These are phyloP conservation scores for Julus scanicus DNA, from an alignment of 2,888 invertebrate species.

Conservation along the genomic window DNA sequence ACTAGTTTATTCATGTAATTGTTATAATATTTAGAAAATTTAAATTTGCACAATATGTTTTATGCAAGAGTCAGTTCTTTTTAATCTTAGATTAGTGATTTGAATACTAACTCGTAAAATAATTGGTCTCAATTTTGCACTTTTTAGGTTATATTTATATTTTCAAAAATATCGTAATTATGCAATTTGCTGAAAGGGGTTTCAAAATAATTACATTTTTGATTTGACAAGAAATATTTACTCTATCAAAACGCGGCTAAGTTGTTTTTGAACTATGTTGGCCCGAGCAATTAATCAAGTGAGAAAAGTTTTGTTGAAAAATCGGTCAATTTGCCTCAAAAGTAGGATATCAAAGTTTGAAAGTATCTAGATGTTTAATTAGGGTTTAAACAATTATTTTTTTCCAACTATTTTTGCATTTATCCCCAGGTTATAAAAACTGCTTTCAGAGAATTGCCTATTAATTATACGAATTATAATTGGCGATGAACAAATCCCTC, in stretches of 20 bases:
- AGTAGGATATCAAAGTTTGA: too few species aligned
- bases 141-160: not conserved
- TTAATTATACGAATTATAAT: slow-evolving; percentile 26
- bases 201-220: not conserved
- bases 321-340: slow-evolving; percentile 11
- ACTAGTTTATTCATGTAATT: too few species aligned
- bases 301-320: not conserved
- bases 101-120: not conserved
- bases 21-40: too few species aligned
- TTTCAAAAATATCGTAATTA: not conserved
- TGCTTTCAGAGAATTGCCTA: not conserved
- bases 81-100: not conserved
- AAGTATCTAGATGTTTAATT: not conserved
- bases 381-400: slow-evolving; percentile 26
- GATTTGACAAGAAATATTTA: not conserved
- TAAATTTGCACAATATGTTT: too few species aligned
- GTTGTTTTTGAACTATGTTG: not conserved
- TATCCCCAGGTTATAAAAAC: slow-evolving; percentile 1
- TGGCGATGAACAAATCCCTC: not conserved
- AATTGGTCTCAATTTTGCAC: not conserved
- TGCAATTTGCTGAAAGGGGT: slow-evolving; percentile 1
- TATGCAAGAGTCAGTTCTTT: too few species aligned
- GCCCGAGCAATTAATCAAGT: slow-evolving; percentile 17
- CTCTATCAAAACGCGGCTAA: not conserved
- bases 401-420: slow-evolving; percentile 26